A percentile compares a stretch with the other conserved stretches of the same genome.
Evolutionary conservation across 2,888 invertebrate genomes (phyloP).

Genomic region (Lordiphosa andalusiaca): DNA sequence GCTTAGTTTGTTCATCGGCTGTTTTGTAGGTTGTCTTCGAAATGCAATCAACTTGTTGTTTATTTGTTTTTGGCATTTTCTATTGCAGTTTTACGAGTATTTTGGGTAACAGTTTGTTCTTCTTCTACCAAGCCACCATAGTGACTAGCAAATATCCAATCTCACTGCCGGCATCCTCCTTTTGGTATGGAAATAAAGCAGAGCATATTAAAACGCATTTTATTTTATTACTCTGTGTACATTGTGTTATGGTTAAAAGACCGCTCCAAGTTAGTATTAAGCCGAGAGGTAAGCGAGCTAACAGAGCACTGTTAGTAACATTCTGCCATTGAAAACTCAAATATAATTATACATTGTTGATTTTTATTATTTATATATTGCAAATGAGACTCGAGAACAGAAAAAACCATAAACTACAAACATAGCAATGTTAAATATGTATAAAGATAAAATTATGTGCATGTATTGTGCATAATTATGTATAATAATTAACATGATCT

Average conservation of each 20-base stretch:
- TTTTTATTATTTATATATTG: slow-evolving; percentile 38
- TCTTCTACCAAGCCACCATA: slow-evolving; percentile 83
- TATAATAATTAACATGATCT: slow-evolving; percentile 59
- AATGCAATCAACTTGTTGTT: slow-evolving; percentile 33
- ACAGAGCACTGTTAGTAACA: slow-evolving; percentile 50
- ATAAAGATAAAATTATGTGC: slow-evolving; percentile 50
- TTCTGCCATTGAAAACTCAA: slow-evolving; percentile 27
- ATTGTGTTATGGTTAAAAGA: slow-evolving; percentile 28
- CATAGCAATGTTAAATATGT: slow-evolving; percentile 21
- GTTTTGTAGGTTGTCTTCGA: slow-evolving; percentile 20
- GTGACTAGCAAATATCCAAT: slow-evolving; percentile 85
- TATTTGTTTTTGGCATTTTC: slow-evolving; percentile 51
- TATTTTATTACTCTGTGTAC: slow-evolving; percentile 58
- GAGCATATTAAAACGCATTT: slow-evolving; percentile 51
- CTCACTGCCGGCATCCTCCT: slow-evolving; percentile 86
- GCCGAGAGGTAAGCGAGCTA: slow-evolving; percentile 8
- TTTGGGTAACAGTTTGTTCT: slow-evolving; percentile 8
- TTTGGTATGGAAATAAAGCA: slow-evolving; percentile 69
- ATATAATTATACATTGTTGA: slow-evolving; percentile 16
- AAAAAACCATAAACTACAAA: slow-evolving; percentile 31
- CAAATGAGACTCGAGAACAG: slow-evolving; percentile 53
- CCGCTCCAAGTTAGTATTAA: slow-evolving; percentile 38
- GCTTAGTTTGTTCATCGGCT: slow-evolving; percentile 7
- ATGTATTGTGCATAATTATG: slow-evolving; percentile 53
- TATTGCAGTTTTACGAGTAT: slow-evolving; percentile 44